These are phyloP conservation scores for Strigamia maritima DNA, from an alignment of 2,888 invertebrate species.

Conservation along the genomic window DNA sequence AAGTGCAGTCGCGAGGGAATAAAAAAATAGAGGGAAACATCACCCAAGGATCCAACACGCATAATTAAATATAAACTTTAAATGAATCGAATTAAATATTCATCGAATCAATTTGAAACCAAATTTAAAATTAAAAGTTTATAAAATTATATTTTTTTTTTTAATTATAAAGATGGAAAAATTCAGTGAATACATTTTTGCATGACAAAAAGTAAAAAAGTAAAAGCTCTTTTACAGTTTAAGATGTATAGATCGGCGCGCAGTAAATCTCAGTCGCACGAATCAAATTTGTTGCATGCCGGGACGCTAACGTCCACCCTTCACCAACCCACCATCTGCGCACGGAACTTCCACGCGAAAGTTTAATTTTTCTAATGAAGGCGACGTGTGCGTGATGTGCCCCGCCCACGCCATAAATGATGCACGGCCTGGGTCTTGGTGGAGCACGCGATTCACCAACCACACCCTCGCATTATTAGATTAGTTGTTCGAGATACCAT, in stretches of 20 bases:
- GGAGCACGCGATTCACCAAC: conserved; percentile 20
- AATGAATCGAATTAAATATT: background rate
- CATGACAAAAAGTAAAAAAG: too few relatives aligned
- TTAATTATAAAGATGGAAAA: background rate
- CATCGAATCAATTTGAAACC: background rate
- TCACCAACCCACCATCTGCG: background rate
- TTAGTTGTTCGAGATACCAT: conserved; percentile 20
- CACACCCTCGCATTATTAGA: conserved; percentile 34
- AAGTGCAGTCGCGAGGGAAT: background rate
- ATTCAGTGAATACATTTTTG: too few relatives aligned
- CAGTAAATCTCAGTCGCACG: conserved; percentile 2
- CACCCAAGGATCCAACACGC: background rate
- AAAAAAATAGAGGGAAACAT: background rate
- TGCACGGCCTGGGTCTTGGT: conserved; percentile 35
- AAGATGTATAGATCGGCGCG: background rate
- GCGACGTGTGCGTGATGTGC: conserved; percentile 34
- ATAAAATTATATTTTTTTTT: too few relatives aligned
- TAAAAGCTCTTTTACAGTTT: too few relatives aligned
- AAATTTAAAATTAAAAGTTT: background rate
- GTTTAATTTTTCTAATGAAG: conserved; percentile 36
- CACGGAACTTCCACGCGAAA: conserved; percentile 7
- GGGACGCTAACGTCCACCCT: background rate
- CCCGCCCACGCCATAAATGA: conserved; percentile 35
- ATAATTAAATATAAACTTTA: background rate
- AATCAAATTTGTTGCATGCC: background rate